These are phyloP conservation scores for Oreotrochilus melanogaster DNA, from an alignment of 2,113 vertebrate genomes.

Conservation along the genomic window DNA sequence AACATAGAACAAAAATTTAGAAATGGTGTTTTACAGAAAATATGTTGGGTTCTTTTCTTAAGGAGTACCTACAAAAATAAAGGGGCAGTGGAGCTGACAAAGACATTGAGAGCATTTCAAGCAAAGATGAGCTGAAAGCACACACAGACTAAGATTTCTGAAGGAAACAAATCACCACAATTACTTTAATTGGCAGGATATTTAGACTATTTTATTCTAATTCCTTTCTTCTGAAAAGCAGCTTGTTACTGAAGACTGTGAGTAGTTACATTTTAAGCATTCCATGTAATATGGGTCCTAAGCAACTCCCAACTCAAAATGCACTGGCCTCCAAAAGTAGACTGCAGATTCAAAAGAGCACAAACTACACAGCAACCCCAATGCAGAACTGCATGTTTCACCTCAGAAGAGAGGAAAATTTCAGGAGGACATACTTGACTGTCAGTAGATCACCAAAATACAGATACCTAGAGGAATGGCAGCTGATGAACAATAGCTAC, in stretches of 20 bases:
- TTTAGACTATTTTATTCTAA: not conserved
- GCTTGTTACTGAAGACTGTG: not conserved
- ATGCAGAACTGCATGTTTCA: not conserved
- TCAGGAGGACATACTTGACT: not conserved
- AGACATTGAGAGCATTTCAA: not conserved
- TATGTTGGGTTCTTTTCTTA: not conserved
- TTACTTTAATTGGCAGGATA: not conserved
- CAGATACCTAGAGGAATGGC: not conserved
- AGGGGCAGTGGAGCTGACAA: not conserved
- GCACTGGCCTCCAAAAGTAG: accelerated
- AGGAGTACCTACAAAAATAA: not conserved
- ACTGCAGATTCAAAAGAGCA: not conserved
- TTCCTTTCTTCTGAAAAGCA: not conserved
- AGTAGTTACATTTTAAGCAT: not conserved
- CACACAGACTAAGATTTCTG: not conserved
- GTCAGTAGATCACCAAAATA: not conserved
- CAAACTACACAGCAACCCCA: not conserved
- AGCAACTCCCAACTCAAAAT: not conserved
- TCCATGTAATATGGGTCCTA: not conserved
- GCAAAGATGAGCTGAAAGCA: not conserved
- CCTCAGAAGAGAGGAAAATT: not conserved
- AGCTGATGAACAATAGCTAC: not conserved
- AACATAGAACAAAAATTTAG: not conserved
- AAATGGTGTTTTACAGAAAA: not conserved
- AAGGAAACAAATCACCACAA: not conserved